Conservation (phyloP, 2,797 vertebrate genomes). For the Labroides dimidiatus region DNA sequence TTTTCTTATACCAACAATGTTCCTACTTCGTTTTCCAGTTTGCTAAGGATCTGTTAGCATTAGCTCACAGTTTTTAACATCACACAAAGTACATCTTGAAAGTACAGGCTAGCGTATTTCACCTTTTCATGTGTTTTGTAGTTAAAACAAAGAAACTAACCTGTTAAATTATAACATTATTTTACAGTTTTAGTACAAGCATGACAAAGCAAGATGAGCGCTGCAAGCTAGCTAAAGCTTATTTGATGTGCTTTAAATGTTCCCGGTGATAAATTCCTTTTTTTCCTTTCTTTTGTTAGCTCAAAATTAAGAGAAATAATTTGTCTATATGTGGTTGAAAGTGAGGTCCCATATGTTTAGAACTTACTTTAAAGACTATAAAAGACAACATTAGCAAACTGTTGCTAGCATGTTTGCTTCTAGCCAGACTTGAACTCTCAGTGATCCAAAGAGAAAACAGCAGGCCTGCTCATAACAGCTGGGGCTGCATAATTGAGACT, state of each 20-base stretch:
- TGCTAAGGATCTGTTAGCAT: no score
- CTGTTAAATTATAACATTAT: no score
- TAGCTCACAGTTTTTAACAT: no score
- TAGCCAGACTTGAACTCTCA: neutral
- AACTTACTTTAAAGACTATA: neutral
- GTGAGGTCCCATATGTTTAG: neutral
- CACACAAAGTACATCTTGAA: no score
- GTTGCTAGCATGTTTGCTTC: neutral
- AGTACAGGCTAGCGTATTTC: no score
- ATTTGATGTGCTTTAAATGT: neutral
- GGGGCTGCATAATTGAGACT: conserved; percentile 27
- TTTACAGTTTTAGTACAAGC: no score
- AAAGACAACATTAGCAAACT: neutral
- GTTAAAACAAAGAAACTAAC: no score
- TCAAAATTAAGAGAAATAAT: no score
- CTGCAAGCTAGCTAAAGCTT: neutral
- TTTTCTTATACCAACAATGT: no score
- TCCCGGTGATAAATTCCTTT: neutral
- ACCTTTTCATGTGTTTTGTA: no score
- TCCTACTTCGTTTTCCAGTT: no score
- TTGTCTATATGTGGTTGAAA: neutral
- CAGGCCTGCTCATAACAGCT: neutral
- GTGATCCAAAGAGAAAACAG: conserved; percentile 17
- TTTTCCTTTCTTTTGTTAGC: no score
- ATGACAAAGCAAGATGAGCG: neutral